phyloP scores from a whole-genome alignment of 2,888 invertebrate genomes.

The Eudemis profundana region DNA sequence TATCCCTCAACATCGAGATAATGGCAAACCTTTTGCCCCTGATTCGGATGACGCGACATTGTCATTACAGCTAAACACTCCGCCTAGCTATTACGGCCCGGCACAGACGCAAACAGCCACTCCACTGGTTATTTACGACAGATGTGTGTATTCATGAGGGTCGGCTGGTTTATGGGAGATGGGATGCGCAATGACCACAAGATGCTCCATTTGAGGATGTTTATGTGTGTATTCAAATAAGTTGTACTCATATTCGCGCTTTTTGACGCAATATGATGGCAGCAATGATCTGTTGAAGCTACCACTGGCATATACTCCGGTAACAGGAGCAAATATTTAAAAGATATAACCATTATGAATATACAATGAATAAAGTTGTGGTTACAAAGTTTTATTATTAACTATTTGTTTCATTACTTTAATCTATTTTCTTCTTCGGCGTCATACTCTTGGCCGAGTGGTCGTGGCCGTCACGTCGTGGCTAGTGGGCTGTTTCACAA shows the following conservation, averaged over 20 bases:
- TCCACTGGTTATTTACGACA: constrained; percentile 1
- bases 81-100: constrained; percentile 34
- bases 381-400: too few relatives aligned
- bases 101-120: constrained; percentile 25
- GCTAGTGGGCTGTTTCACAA: too few relatives aligned
- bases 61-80: constrained; percentile 44
- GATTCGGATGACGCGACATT: constrained; percentile 41
- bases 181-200: neutral
- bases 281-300: too few relatives aligned
- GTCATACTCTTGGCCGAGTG: too few relatives aligned
- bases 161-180: neutral
- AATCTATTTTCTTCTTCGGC: too few relatives aligned
- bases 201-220: neutral
- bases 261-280: neutral
- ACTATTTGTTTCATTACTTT: too few relatives aligned
- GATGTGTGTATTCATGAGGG: neutral
- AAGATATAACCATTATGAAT: too few relatives aligned
- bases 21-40: constrained; percentile 38
- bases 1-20: constrained; percentile 30
- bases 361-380: too few relatives aligned
- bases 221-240: neutral
- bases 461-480: too few relatives aligned
- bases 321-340: too few relatives aligned
- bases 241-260: neutral
- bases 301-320: too few relatives aligned